A percentile compares a stretch with the other conserved stretches of the same genome.
phyloP scores from a whole-genome alignment of 2,888 invertebrate species.

The Erpobdella octoculata region DNA sequence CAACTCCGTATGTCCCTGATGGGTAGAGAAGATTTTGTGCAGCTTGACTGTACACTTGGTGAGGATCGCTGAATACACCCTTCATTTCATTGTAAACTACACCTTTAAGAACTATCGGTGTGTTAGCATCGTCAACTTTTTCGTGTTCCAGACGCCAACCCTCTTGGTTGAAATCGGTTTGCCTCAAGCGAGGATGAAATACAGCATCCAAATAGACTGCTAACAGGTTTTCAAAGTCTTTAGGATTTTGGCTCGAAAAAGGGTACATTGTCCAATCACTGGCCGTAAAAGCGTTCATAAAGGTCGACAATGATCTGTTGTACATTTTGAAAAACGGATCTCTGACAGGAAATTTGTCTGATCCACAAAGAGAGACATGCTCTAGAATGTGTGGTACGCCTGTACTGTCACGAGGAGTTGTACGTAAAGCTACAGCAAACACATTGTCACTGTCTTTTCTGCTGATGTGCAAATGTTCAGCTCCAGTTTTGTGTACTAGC shows the following conservation, averaged over 20 bases:
- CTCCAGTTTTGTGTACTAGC: constrained; percentile 65
- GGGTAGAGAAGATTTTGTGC: constrained; percentile 73
- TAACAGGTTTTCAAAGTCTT: constrained; percentile 70
- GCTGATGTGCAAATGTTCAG: constrained; percentile 77
- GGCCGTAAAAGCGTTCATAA: constrained; percentile 93
- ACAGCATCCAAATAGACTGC: constrained; percentile 83
- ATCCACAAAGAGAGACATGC: constrained; percentile 83
- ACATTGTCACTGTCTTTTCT: constrained; percentile 82
- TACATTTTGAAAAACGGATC: constrained; percentile 96
- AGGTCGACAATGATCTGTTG: constrained; percentile 80
- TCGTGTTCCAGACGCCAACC: constrained; percentile 85
- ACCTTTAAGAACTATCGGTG: constrained; percentile 76
- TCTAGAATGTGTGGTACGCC: constrained; percentile 88
- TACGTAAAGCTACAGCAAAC: constrained; percentile 77
- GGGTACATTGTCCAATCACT: constrained; percentile 87
- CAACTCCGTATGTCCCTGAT: constrained; percentile 75
- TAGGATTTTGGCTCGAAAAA: constrained; percentile 80
- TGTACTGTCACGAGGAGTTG: constrained; percentile 78
- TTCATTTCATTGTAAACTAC: constrained; percentile 98
- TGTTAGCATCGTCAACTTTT: constrained; percentile 64
- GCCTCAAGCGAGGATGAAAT: constrained; percentile 71
- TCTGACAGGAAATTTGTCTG: constrained; percentile 74
- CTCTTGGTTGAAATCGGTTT: constrained; percentile 80
- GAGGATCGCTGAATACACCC: constrained; percentile 80
- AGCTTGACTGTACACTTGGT: constrained; percentile 69